phyloP scores from a whole-genome alignment of 2,113 vertebrate species.

The Galemys pyrenaicus region DNA sequence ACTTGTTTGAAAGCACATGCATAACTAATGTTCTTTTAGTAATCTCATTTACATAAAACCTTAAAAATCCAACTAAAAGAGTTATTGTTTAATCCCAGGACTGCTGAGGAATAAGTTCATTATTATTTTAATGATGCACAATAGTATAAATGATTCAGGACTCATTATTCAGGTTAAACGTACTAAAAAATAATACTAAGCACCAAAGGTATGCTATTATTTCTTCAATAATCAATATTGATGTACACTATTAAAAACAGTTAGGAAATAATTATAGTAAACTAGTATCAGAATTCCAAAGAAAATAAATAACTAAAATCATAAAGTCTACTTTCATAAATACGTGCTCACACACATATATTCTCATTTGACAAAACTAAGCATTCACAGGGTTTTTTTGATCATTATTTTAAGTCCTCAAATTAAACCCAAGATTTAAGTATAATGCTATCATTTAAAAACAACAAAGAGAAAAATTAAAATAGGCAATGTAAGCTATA shows the following conservation, averaged over 20 bases:
- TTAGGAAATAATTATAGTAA: neutral
- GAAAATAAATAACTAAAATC: neutral
- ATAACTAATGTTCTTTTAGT: neutral
- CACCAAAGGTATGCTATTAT: neutral
- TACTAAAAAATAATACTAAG: neutral
- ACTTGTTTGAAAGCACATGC: neutral
- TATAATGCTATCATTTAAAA: neutral
- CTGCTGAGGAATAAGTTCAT: neutral
- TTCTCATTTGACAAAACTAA: neutral
- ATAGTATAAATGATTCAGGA: neutral
- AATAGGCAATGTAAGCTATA: neutral
- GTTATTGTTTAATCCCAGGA: neutral
- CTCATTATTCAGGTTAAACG: neutral
- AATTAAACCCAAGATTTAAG: neutral
- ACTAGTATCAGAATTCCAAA: neutral
- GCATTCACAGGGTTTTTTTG: neutral
- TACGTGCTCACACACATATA: neutral
- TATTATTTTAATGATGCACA: neutral
- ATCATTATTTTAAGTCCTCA: neutral
- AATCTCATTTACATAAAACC: neutral
- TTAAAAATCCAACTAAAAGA: neutral
- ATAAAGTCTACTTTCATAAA: neutral
- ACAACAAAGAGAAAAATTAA: neutral
- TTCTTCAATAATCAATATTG: neutral
- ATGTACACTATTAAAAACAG: neutral